Percentiles rank a stretch among this genome's conserved stretches.
Evolutionary conservation across 2,797 vertebrate species (phyloP).

Genomic region (Hippoglossus hippoglossus): DNA sequence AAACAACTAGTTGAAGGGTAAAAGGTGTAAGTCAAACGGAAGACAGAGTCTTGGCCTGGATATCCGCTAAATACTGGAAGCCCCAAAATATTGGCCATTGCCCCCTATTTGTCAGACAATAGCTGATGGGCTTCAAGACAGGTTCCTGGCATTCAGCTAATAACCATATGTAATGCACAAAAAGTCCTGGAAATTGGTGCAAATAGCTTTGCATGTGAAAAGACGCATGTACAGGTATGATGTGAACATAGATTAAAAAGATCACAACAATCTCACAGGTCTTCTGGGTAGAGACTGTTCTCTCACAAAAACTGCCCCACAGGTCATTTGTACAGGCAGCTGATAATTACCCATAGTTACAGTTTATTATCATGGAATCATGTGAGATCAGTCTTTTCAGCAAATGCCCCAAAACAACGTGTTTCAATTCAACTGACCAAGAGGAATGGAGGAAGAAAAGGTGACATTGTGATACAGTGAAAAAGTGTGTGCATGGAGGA

Average conservation of each 20-base stretch:
- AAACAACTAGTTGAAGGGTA: too few species aligned
- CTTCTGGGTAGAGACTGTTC: neutral
- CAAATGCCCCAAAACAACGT: neutral
- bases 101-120: too few species aligned
- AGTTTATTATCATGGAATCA: neutral
- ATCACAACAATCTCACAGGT: neutral
- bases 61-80: too few species aligned
- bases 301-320: neutral
- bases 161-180: too few species aligned
- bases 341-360: neutral
- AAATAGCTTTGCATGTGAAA: too few species aligned
- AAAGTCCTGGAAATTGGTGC: too few species aligned
- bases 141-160: too few species aligned
- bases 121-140: too few species aligned
- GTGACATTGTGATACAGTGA: neutral
- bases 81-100: too few species aligned
- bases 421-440: neutral
- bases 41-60: too few species aligned
- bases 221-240: neutral
- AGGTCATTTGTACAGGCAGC: constrained; percentile 1
- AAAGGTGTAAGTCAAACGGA: too few species aligned
- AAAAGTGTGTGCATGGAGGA: too few species aligned
- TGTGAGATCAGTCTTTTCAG: neutral
- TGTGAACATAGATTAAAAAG: neutral
- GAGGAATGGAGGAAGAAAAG: neutral